Base-by-base conservation (phyloP, 1,140 invertebrate species). In the Polypedilum pembai region DNA sequence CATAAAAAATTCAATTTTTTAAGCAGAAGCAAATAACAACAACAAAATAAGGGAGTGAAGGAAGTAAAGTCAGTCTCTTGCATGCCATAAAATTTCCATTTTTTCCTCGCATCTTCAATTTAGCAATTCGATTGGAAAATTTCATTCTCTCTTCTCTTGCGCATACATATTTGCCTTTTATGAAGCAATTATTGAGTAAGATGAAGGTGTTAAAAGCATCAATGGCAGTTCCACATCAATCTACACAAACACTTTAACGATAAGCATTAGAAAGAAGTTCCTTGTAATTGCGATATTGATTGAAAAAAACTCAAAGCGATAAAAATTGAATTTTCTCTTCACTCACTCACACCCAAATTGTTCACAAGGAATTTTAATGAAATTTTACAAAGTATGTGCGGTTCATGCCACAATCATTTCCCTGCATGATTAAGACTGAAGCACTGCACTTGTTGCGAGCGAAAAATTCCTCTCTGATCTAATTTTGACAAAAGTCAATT, bases 71-170 rank as follows among this genome's bases (percentile, higher is more conserved):
- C 45, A 56, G 45, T 56, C 45, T 56, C 45, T n/a, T 56, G 45
- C 45, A n/a, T 56, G 45, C 45, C n/a, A 56, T 56, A 56, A 56
- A 56, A 56, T 15, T 56, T 56, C 45, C 45, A 56, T 56, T 56
- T 56, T 56, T 56, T n/a, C n/a, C 45, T 56, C 45, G 45, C 45
- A 56, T 56, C n/a, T 56, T n/a, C 45, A 56, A 56, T 56, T 56
- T 56, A 56, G 45, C n/a, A 56, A 56, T 56, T 56, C 12, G n/a
- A 56, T 56, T 56, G 45, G 45, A 56, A 56, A 56, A 56, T 15
- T 56, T 56, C 41, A 45, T 45, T 45, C 15, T 2, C 15, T 45
- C 15, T n/a, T 45, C 15, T 45, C 41, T 1, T 56, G 12, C 45
- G 45, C 12, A 12, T n/a, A 56, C 45, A 56, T n/a, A 56, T 56